A percentile compares a stretch with the other conserved stretches of the same genome.
Evolutionary conservation across 1,140 invertebrate genomes (phyloP).

Genomic region (Drosophila albomicans): DNA sequence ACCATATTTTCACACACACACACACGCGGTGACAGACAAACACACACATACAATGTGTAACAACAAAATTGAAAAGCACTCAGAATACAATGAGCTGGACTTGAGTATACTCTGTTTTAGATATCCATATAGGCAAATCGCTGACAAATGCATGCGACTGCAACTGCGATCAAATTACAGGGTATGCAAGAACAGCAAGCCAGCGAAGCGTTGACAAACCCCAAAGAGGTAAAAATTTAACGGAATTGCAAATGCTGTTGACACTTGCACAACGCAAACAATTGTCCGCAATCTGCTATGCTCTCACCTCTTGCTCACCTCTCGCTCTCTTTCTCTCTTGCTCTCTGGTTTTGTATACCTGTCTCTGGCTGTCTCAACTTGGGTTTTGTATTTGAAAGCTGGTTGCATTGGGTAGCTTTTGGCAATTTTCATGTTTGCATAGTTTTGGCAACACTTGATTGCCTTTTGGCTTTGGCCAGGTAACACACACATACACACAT

Average conservation of each 20-base stretch:
- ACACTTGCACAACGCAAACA: slow-evolving; percentile 82
- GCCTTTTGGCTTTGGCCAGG: slow-evolving; percentile 65
- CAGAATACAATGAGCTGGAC: background rate
- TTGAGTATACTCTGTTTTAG: background rate
- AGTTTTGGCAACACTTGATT: slow-evolving; percentile 78
- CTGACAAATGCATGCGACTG: background rate
- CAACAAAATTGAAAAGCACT: slow-evolving; percentile 25
- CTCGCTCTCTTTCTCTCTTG: background rate
- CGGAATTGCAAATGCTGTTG: slow-evolving; percentile 82
- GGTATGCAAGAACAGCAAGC: slow-evolving; percentile 52
- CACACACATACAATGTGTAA: slow-evolving; percentile 36
- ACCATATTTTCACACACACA: slow-evolving; percentile 56
- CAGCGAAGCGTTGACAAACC: slow-evolving; percentile 42
- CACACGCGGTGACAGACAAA: slow-evolving; percentile 3
- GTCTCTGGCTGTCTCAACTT: slow-evolving; percentile 12
- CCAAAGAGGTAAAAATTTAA: slow-evolving; percentile 78
- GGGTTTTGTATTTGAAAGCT: slow-evolving; percentile 46
- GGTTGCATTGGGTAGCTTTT: slow-evolving; percentile 38
- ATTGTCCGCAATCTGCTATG: slow-evolving; percentile 63
- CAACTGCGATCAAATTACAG: slow-evolving; percentile 8
- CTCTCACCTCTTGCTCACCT: slow-evolving; percentile 35
- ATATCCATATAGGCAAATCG: too few species aligned
- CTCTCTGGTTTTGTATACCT: background rate
- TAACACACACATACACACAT: slow-evolving; percentile 19
- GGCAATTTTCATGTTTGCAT: slow-evolving; percentile 76